Base-by-base conservation (phyloP, 2,888 invertebrate genomes). In the Dolichopus griseipennis region DNA sequence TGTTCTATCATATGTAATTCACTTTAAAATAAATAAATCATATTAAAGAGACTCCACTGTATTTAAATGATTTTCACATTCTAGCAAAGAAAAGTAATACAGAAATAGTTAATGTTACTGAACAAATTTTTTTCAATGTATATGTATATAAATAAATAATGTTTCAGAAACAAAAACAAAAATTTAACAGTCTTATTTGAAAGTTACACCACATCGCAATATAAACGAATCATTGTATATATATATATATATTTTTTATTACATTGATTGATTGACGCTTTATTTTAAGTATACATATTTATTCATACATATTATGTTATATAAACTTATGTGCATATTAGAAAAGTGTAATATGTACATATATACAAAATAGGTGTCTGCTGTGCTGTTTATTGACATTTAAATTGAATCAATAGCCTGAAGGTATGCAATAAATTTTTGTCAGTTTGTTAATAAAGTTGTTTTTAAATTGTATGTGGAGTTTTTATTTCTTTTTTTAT, bases 351-450 rank as follows among this genome's bases (percentile, higher is more conserved):
- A 12, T n/a, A n/a, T n/a, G n/a, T n/a, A n/a, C n/a, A n/a, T n/a
- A 37, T 37, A 12, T 7, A 37, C 37, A 2, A 37, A 10, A 10
- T 37, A 9, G 8, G 37, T 37, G 12, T 37, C 8, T 37, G 37
- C 8, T 10, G 52, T 52, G 15, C 52, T 52, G 6, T 52, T 52
- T 52, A 52, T 52, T 52, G 52, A 52, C 52, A 52, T 52, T 52
- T 52, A 52, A 52, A 52, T 52, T 52, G 52, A 52, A 52, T 52
- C 52, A 52, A 52, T 52, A 18, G 52, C 52, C 52, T 52, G 52
- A 18, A 52, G 52, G 52, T 52, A 52, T 52, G 52, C 18, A 52
- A 52, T 52, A 12, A 52, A 52, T 52, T 52, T 18, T 52, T 52
- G 52, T 52, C 52, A 52, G 15, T 18, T 52, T 52, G 52, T 52